These are phyloP conservation scores for Arrhamphus sclerolepis DNA, from an alignment of 2,797 vertebrate species.

Conservation along the genomic window DNA sequence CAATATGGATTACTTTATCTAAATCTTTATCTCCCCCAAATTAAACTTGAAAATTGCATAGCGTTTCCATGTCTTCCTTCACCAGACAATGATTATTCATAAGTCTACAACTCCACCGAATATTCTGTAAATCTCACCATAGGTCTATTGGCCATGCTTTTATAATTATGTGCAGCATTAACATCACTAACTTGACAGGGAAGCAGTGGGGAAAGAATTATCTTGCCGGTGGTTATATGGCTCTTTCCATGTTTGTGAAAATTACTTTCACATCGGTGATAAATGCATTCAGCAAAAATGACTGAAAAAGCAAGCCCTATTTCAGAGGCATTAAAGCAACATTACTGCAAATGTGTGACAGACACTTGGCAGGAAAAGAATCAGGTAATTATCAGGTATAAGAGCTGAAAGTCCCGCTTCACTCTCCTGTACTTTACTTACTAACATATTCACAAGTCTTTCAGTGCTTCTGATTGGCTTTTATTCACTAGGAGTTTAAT, in stretches of 20 bases:
- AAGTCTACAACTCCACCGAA: slow-evolving; percentile 23
- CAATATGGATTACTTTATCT: slow-evolving; percentile 35
- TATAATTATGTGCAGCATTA: slow-evolving; percentile 64
- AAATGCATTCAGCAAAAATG: slow-evolving; percentile 20
- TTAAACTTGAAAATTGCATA: slow-evolving; percentile 33
- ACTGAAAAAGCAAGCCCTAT: slow-evolving; percentile 14
- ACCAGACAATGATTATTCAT: slow-evolving; percentile 51
- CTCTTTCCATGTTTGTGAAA: slow-evolving; percentile 21
- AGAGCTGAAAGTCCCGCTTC: slow-evolving; percentile 33
- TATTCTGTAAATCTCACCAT: slow-evolving; percentile 26
- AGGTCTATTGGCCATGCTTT: slow-evolving; percentile 54
- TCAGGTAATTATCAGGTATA: slow-evolving; percentile 39
- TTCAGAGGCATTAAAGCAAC: slow-evolving; percentile 32
- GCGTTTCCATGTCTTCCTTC: slow-evolving; percentile 26
- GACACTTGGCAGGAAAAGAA: slow-evolving; percentile 42
- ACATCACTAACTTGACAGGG: slow-evolving; percentile 63
- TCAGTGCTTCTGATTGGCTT: slow-evolving; percentile 39
- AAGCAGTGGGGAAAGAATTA: slow-evolving; percentile 31
- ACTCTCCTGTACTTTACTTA: slow-evolving; percentile 32
- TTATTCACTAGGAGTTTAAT: slow-evolving; percentile 35
- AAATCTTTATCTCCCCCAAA: slow-evolving; percentile 34
- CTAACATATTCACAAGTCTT: slow-evolving; percentile 32
- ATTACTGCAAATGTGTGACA: slow-evolving; percentile 32
- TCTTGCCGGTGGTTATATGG: slow-evolving; percentile 14
- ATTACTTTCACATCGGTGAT: slow-evolving; percentile 19